A percentile compares a stretch with the other conserved stretches of the same genome.
Evolutionary conservation across 2,113 vertebrate species (phyloP).

Genomic region (Erinaceus europaeus): DNA sequence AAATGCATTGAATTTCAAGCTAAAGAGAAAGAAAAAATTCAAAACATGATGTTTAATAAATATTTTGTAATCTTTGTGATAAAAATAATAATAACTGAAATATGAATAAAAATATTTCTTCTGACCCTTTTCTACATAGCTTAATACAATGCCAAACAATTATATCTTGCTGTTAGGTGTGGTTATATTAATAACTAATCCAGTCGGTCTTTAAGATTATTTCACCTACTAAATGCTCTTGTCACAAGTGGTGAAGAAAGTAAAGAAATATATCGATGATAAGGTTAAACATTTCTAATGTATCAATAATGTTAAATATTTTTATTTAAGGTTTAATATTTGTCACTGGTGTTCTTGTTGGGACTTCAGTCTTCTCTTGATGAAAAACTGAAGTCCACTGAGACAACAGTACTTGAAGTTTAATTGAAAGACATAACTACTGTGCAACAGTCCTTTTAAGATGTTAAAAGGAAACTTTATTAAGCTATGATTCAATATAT

Average conservation of each 20-base stretch:
- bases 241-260: neutral
- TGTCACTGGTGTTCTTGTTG: neutral
- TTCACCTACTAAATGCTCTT: neutral
- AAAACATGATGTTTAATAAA: neutral
- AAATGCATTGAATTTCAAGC: neutral
- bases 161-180: neutral
- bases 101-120: neutral
- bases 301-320: too few species aligned
- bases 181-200: neutral
- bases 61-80: neutral
- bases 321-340: too few species aligned
- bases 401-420: constrained; percentile 68
- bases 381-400: constrained; percentile 56
- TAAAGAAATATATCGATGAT: neutral
- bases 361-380: constrained; percentile 60
- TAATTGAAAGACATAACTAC: constrained; percentile 73
- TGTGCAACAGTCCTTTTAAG: constrained; percentile 72
- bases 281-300: too few species aligned
- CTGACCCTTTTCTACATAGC: neutral
- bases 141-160: neutral
- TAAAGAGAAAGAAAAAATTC: neutral
- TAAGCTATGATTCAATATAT: constrained; percentile 76
- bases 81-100: neutral
- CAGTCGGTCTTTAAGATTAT: neutral
- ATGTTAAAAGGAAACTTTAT: constrained; percentile 75